Percentiles rank a stretch among this genome's conserved stretches.
Conservation (phyloP, 53 echinoderm and acorn worm genomes). For the Holothuria leucospilota region DNA sequence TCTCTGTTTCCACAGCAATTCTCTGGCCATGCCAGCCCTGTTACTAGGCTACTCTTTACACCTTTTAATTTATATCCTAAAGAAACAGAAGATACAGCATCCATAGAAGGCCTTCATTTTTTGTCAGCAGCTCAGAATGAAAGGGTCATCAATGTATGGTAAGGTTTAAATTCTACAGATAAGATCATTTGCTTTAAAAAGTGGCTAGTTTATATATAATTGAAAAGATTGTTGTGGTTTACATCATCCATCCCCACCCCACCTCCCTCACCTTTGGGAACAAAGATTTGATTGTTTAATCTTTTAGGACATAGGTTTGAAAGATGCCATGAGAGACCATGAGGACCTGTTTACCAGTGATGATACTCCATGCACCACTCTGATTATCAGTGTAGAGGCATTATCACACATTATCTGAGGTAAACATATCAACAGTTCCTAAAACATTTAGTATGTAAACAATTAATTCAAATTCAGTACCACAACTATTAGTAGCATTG, state of each 20-base stretch:
- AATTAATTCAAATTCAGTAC: too few relatives aligned
- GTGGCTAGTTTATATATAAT: too few relatives aligned
- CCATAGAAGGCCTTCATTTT: constrained; percentile 88
- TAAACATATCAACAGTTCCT: background rate
- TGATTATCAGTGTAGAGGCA: constrained; percentile 30
- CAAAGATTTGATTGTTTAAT: too few relatives aligned
- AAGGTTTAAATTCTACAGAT: background rate
- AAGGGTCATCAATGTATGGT: constrained; percentile 94
- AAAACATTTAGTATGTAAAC: background rate
- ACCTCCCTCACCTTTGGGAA: too few relatives aligned
- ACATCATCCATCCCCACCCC: too few relatives aligned
- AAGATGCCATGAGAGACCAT: too few relatives aligned
- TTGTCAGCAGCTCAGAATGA: constrained; percentile 85
- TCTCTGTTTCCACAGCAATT: constrained; percentile 74
- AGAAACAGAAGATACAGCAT: constrained; percentile 45
- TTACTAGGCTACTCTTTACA: constrained; percentile 79
- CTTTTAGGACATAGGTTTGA: too few relatives aligned
- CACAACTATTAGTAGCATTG: too few relatives aligned
- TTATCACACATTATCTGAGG: constrained; percentile 16
- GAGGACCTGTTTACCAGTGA: constrained; percentile 46
- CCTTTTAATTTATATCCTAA: constrained; percentile 39
- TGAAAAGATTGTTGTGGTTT: too few relatives aligned
- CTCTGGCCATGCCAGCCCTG: constrained; percentile 92
- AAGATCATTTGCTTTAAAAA: too few relatives aligned
- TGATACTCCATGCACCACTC: constrained; percentile 83